Conservation (phyloP, 1,140 invertebrate species). For the Ceratina japonica region DNA sequence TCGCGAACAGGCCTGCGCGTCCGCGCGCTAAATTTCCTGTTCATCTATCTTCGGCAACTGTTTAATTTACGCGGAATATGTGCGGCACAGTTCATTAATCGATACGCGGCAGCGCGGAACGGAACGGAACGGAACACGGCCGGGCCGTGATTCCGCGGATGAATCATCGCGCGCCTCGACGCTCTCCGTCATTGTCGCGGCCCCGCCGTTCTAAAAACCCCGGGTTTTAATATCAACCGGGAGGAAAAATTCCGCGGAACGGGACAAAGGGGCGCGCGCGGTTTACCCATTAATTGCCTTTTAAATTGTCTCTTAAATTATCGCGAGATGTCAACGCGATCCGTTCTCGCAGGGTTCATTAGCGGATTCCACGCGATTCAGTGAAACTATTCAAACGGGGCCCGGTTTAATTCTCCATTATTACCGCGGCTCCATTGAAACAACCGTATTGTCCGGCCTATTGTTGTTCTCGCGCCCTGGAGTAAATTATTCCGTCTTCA, state of each 20-base stretch:
- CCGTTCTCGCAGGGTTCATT: not conserved
- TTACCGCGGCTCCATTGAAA: not conserved
- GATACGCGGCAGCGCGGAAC: not conserved
- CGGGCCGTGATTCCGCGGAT: not conserved
- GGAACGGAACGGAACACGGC: not conserved
- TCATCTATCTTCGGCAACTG: slow-evolving; percentile 16
- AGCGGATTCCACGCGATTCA: not conserved
- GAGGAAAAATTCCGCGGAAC: too few species aligned
- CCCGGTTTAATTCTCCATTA: not conserved
- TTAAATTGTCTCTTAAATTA: too few species aligned
- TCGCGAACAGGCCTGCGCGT: not conserved
- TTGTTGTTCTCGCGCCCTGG: not conserved
- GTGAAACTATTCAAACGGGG: not conserved
- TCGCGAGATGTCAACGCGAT: not conserved
- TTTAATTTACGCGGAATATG: slow-evolving; percentile 36
- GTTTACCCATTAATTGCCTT: too few species aligned
- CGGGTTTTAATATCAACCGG: too few species aligned
- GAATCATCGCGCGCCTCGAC: not conserved
- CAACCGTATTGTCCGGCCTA: not conserved
- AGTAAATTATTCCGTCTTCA: not conserved
- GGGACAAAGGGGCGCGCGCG: too few species aligned
- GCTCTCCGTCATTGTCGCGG: not conserved
- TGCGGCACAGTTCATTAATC: slow-evolving; percentile 33
- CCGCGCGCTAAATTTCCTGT: slow-evolving; percentile 4
- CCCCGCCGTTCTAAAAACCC: not conserved